These are phyloP conservation scores for Dromaius novaehollandiae DNA, from an alignment of 2,113 vertebrate genomes.

Conservation along the genomic window DNA sequence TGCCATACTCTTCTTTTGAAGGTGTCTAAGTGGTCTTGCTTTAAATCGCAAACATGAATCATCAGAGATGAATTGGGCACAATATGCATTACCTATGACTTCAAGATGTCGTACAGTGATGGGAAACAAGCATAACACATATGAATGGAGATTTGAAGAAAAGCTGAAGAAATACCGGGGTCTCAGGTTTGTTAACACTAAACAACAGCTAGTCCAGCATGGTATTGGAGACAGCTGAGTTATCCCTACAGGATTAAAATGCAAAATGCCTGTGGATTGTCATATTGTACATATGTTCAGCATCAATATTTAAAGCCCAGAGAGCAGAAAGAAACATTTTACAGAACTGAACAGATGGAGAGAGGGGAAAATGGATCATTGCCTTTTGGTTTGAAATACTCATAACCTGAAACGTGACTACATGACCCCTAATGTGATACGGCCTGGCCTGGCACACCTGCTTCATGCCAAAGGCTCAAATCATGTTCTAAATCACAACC, in stretches of 20 bases:
- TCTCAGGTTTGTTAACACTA: background rate
- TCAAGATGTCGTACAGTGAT: background rate
- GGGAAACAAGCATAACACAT: background rate
- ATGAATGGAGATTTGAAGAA: background rate
- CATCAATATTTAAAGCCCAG: conserved; percentile 61
- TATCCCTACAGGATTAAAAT: conserved; percentile 30
- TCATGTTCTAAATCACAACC: background rate
- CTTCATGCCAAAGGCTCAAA: background rate
- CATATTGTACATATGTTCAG: conserved; percentile 43
- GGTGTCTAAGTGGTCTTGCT: background rate
- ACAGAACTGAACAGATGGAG: conserved; percentile 8
- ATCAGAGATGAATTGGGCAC: background rate
- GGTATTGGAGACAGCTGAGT: conserved; percentile 34
- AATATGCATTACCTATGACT: background rate
- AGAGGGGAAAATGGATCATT: conserved; percentile 1
- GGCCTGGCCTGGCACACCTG: background rate
- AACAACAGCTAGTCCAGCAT: background rate
- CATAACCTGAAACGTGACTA: background rate
- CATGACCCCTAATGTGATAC: background rate
- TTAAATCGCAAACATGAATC: background rate
- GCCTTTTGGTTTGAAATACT: conserved; percentile 13
- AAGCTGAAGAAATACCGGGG: conserved; percentile 30
- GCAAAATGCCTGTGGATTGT: conserved; percentile 1
- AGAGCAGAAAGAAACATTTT: conserved; percentile 47
- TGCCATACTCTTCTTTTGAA: background rate